Base-by-base conservation (phyloP, 1,140 invertebrate genomes). In the Spodoptera frugiperda region DNA sequence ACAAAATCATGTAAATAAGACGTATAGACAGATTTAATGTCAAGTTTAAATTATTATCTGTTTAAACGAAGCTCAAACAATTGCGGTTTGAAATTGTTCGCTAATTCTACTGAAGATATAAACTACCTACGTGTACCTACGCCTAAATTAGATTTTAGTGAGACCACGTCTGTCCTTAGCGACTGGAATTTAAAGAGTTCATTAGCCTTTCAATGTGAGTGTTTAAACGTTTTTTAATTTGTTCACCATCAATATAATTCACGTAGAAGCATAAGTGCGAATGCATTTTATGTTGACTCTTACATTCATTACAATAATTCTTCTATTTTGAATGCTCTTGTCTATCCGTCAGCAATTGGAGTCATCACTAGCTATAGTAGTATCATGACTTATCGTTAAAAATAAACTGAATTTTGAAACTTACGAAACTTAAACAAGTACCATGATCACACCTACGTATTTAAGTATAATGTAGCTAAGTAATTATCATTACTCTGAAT, bases 121-220 rank as follows among this genome's bases (percentile, higher is more conserved):
- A 39, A 39, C 33, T 39, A 59, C 15, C n/a, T 17, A 61, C 39
- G 33, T n/a, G 57, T 61, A 44, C 4, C 57, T 39, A 61, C 8
- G 17, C 8, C 30, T 61, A 61, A 61, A 61, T 61, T 61, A 39
- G 57, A 61, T 61, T 61, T 61, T 61, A 61, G 33, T 61, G 57
- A 44, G 57, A 61, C 15, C 57, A 61, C 30, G 57, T 61, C 57
- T 61, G 57, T 61, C 30, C 57, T 61, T 44, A 1, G 9, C 5
- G 15, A 14, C n/a, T 17, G 10, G 39, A 44, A 61, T 4, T 25
- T 25, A 17, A 17, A 9, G 57, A 17, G 33, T 39, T 61, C 57
- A 61, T 61, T 61, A 61, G n/a, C 30, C 9, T n/a, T 17, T 6
- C 17, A n/a, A 15, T 39, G 14, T n/a, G n/a, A 6, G 2, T 33